Evolutionary conservation across 2,113 vertebrate species (phyloP).

Genomic region (Chamaea fasciata): DNA sequence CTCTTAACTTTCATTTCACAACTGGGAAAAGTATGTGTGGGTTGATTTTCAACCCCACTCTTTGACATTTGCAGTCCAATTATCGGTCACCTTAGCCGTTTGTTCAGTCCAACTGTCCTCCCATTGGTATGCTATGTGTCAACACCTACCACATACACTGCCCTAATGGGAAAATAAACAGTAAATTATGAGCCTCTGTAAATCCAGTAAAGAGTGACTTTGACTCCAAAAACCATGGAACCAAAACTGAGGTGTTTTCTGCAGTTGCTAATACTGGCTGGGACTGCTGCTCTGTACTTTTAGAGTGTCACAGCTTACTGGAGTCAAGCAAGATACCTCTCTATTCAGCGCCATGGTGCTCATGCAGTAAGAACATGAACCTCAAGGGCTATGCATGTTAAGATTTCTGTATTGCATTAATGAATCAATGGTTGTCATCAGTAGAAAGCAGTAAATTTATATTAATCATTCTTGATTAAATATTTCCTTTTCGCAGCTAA

Average conservation of each 20-base stretch:
- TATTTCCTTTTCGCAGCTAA: background rate
- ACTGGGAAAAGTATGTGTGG: background rate
- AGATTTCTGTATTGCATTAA: background rate
- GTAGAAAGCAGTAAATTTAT: background rate
- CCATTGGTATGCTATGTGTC: background rate
- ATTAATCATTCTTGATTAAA: background rate
- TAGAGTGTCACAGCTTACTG: background rate
- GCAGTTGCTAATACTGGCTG: background rate
- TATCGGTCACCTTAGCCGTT: background rate
- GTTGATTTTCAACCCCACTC: constrained; percentile 8
- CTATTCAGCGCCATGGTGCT: background rate
- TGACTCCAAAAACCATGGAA: background rate
- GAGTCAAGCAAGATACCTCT: background rate
- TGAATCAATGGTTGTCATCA: background rate
- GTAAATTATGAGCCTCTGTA: constrained; percentile 4
- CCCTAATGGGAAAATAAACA: constrained; percentile 20
- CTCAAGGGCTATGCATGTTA: background rate
- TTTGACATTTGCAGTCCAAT: constrained; percentile 39
- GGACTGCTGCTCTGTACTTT: background rate
- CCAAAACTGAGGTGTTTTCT: background rate
- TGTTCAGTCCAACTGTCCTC: background rate
- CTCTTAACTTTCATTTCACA: constrained; percentile 7
- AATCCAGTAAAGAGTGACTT: background rate
- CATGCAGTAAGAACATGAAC: background rate
- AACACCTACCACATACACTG: background rate